Percentiles rank a stretch among this genome's conserved stretches.
phyloP scores from a whole-genome alignment of 1,140 invertebrate genomes.

The Habropoda laboriosa region DNA sequence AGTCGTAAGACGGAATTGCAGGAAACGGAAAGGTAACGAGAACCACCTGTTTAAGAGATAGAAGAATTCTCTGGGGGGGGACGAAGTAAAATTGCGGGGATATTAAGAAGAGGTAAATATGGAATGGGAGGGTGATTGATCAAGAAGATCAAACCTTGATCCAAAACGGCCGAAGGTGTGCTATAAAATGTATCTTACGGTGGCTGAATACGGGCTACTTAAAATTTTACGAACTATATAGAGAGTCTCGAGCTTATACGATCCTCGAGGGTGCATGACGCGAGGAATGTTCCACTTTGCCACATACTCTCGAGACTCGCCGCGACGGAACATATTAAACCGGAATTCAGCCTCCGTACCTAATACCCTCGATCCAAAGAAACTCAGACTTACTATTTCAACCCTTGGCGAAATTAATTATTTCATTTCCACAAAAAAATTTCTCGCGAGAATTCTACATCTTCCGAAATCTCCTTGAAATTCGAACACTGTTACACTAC shows the following conservation, averaged over 20 bases:
- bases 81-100: no score
- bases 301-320: neutral
- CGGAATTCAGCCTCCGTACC: no score
- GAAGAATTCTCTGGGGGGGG: neutral
- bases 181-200: neutral
- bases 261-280: neutral
- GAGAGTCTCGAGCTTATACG: neutral
- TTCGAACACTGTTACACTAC: no score
- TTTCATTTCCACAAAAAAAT: no score
- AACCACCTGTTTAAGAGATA: neutral
- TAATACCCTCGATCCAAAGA: no score
- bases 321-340: neutral
- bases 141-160: neutral
- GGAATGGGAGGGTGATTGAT: neutral
- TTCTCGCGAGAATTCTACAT: no score
- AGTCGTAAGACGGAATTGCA: neutral
- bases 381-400: no score
- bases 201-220: neutral
- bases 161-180: neutral
- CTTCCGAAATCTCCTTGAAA: no score
- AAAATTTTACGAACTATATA: conserved; percentile 18
- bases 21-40: neutral
- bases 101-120: neutral
- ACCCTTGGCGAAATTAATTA: no score
- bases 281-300: neutral